Base-by-base conservation (phyloP, 2,888 invertebrate genomes). In the Cacoxenus indagator region DNA sequence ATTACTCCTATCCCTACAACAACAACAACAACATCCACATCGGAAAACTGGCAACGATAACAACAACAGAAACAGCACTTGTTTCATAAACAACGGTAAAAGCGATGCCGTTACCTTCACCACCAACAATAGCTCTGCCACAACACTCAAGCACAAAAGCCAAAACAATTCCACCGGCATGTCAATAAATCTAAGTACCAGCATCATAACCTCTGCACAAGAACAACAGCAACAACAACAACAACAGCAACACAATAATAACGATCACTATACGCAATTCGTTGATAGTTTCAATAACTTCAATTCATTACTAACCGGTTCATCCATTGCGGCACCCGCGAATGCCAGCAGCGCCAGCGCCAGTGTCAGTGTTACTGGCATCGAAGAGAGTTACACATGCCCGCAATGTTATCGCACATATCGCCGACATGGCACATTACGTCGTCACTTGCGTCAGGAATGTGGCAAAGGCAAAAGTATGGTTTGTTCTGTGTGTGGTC, bases 371-470 rank as follows among this genome's bases (percentile, higher is more conserved):
- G 43, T 14, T 69, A 67, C 74, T 73, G 68, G 72, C 69, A 57
- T 66, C 57, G 88, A 87, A 75, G 87, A 87, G 74, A 87, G 84
- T 70, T 88, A 84, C 70, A 84, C 87, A 6, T 88, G 88, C 67
- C 87, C 86, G 55, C 88, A 87, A 75, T 91, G 91, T 76, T 89
- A 88, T 76, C 89, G 90, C 64, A 89, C 89, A 31, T 91, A 91
- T 83, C 89, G 90, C 62, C 89, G 90, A 46, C 87, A 89, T 76
- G 90, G 90, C 73, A 91, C 90, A n/a, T 84, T 91, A 68, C 87
- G 89, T 51, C 87, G 89, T 55, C 91, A 91, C 76, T 78, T 89
- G 77, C 87, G 89, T 6, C 89, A 90, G 75, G 90, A 91, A 78
- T 91, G 91, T 76, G 91, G 91, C 61, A 89, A 90, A 80, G 87